These are phyloP conservation scores for Drosophila greeni DNA, from an alignment of 2,888 invertebrate species.

Conservation along the genomic window DNA sequence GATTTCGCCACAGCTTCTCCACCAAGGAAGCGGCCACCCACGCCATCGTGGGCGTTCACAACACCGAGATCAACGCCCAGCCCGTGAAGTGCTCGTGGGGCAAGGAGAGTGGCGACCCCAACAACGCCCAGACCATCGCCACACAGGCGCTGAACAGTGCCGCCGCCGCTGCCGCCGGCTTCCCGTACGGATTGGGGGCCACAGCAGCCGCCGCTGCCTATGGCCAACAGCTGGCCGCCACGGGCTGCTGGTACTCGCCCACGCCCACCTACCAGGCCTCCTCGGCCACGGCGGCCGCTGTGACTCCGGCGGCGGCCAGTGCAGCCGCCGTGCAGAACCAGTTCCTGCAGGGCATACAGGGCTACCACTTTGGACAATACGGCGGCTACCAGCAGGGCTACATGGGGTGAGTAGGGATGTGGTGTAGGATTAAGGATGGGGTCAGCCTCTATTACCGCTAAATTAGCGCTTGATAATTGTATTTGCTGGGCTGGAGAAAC, in stretches of 20 bases:
- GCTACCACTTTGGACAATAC: slow-evolving; percentile 91
- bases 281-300: slow-evolving; percentile 80
- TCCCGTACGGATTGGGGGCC: slow-evolving; percentile 81
- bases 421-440: slow-evolving; percentile 80
- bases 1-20: slow-evolving; percentile 86
- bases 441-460: slow-evolving; percentile 80
- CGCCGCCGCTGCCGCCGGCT: slow-evolving; percentile 79
- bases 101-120: slow-evolving; percentile 96
- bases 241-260: slow-evolving; percentile 94
- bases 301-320: slow-evolving; percentile 83
- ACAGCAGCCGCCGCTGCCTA: slow-evolving; percentile 81
- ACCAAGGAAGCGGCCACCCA: slow-evolving; percentile 98
- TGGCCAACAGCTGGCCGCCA: slow-evolving; percentile 87
- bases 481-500: slow-evolving; percentile 28
- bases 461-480: slow-evolving; percentile 54
- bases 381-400: slow-evolving; percentile 95
- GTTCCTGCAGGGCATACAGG: slow-evolving; percentile 92
- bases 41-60: slow-evolving; percentile 98
- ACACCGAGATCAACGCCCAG: slow-evolving; percentile 97
- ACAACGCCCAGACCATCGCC: slow-evolving; percentile 86
- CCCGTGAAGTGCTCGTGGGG: slow-evolving; percentile 99
- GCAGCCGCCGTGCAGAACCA: slow-evolving; percentile 89
- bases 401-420: slow-evolving; percentile 86
- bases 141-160: slow-evolving; percentile 81
- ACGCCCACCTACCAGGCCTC: slow-evolving; percentile 83